Conservation (phyloP, 2,888 invertebrate species). For the Unio pictorum region DNA sequence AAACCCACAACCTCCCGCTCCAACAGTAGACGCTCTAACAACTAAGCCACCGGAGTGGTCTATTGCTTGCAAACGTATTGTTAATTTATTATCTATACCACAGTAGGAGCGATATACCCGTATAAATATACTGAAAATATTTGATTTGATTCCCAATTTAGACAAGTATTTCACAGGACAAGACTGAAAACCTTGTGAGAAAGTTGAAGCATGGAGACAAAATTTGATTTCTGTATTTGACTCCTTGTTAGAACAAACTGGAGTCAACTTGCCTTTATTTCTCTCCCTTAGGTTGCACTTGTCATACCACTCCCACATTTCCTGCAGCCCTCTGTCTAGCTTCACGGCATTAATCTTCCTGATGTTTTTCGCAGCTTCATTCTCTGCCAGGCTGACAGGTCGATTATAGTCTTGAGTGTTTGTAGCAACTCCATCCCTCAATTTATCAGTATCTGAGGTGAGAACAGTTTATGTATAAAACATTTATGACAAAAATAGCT, state of each 20-base stretch:
- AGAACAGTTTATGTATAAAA: no score
- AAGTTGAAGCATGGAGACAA: neutral
- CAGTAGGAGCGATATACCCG: no score
- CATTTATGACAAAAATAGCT: no score
- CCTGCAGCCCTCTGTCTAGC: constrained; percentile 59
- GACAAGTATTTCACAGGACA: no score
- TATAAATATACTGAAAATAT: no score
- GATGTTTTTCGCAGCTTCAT: constrained; percentile 11
- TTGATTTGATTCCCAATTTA: no score
- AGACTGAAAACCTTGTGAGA: no score
- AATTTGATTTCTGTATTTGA: neutral
- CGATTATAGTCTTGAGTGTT: constrained; percentile 51
- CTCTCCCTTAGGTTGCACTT: constrained; percentile 65
- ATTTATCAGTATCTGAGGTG: constrained; percentile 5
- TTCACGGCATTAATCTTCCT: constrained; percentile 53
- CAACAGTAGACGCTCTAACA: no score
- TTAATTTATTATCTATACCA: no score
- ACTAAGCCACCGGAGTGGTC: no score
- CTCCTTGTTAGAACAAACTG: neutral
- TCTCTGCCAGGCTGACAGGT: constrained; percentile 40
- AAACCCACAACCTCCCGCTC: no score
- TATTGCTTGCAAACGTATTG: no score
- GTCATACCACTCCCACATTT: constrained; percentile 69
- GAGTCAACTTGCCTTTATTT: constrained; percentile 57
- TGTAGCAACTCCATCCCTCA: constrained; percentile 65